phyloP scores from a whole-genome alignment of 2,113 vertebrate species.

The Cettia cetti region DNA sequence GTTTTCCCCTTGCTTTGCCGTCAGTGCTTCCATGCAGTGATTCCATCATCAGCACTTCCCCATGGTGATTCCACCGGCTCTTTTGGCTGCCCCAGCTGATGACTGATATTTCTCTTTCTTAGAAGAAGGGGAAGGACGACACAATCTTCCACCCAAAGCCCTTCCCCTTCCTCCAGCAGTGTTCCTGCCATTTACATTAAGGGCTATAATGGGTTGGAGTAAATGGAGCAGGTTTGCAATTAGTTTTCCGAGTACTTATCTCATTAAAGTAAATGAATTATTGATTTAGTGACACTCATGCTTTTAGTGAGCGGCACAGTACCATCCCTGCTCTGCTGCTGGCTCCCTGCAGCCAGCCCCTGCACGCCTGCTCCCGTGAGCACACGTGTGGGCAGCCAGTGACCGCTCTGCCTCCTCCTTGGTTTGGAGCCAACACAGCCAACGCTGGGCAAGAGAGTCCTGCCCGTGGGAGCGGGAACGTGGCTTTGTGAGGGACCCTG shows the following conservation, averaged over 20 bases:
- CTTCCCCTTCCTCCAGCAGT: constrained; percentile 64
- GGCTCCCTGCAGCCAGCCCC: constrained; percentile 35
- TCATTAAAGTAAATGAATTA: constrained; percentile 99
- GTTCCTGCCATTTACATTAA: constrained; percentile 79
- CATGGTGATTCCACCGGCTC: accelerated
- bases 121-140: constrained; percentile 17
- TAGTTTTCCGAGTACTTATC: constrained; percentile 97
- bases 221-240: constrained; percentile 92
- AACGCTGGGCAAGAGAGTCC: neutral
- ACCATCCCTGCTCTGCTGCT: constrained; percentile 73
- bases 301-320: constrained; percentile 86
- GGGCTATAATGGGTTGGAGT: constrained; percentile 79
- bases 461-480: neutral
- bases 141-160: neutral
- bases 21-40: accelerated
- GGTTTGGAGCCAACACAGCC: neutral
- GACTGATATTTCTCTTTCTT: constrained; percentile 31
- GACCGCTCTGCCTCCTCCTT: neutral
- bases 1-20: accelerated
- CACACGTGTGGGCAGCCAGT: accelerated
- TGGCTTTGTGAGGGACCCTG: neutral
- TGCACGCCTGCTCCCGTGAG: neutral
- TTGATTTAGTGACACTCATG: constrained; percentile 95
- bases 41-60: accelerated
- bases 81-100: neutral